These are phyloP conservation scores for Leguminivora glycinivorella DNA, from an alignment of 1,140 invertebrate species.

Conservation along the genomic window DNA sequence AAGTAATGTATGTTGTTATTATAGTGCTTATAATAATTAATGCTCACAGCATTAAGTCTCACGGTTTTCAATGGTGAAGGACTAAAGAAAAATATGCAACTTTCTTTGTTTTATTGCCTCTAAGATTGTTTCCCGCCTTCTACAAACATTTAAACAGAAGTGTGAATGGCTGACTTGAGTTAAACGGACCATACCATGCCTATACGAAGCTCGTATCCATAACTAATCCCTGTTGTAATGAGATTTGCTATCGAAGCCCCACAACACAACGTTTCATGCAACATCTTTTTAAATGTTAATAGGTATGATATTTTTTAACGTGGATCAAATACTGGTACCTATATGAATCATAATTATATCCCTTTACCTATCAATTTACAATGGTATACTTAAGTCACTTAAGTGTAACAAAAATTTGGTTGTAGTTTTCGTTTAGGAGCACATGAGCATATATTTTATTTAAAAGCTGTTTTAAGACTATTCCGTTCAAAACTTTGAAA, in stretches of 20 bases:
- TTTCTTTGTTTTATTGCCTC: slow-evolving; percentile 17
- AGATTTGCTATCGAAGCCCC: slow-evolving; percentile 24
- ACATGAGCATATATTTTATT: too few species aligned
- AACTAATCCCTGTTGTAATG: slow-evolving; percentile 12
- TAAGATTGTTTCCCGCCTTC: background rate
- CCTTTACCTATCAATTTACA: too few species aligned
- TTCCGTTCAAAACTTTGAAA: too few species aligned
- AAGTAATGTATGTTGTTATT: background rate
- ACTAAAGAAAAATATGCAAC: background rate
- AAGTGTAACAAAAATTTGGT: too few species aligned
- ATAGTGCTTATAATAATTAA: background rate
- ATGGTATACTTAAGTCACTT: too few species aligned
- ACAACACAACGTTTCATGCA: slow-evolving; percentile 8
- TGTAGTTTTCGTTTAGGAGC: too few species aligned
- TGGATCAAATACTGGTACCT: too few species aligned
- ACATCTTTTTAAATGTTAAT: slow-evolving; percentile 17
- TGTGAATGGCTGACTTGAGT: slow-evolving; percentile 3
- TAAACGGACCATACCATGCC: slow-evolving; percentile 2
- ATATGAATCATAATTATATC: too few species aligned
- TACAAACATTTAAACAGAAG: background rate
- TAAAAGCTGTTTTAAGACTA: too few species aligned
- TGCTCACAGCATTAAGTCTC: background rate
- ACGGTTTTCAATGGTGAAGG: background rate
- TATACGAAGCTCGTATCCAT: background rate
- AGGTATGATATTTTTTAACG: background rate